These are phyloP conservation scores for Tromatobia lineatoria DNA, from an alignment of 2,888 invertebrate species.

Conservation along the genomic window DNA sequence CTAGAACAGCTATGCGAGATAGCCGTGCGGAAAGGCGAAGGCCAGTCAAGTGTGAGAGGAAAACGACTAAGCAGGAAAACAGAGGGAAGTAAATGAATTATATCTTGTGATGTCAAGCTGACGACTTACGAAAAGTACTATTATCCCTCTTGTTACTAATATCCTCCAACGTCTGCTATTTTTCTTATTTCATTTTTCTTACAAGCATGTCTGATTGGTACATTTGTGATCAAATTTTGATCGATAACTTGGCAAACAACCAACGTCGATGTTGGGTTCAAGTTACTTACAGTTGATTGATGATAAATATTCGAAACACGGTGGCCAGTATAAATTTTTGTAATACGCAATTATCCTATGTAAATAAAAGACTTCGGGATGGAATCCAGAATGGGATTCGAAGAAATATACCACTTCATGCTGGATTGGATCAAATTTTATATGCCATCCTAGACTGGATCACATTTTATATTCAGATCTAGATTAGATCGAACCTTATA, in stretches of 20 bases:
- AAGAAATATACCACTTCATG: too few species aligned
- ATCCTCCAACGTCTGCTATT: not conserved
- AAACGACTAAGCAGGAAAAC: conserved; percentile 1
- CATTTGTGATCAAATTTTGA: not conserved
- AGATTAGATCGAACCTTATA: too few species aligned
- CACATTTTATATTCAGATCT: too few species aligned
- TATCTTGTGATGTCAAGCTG: conserved; percentile 4
- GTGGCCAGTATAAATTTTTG: too few species aligned
- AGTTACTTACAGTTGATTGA: too few species aligned
- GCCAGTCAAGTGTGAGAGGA: conserved; percentile 4
- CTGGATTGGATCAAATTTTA: too few species aligned
- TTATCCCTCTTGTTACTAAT: not conserved
- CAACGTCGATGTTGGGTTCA: too few species aligned
- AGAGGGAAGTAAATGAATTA: conserved; percentile 33
- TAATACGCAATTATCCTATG: too few species aligned
- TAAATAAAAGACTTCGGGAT: too few species aligned
- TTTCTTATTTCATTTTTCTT: not conserved
- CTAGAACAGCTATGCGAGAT: conserved; percentile 38
- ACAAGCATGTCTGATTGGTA: not conserved
- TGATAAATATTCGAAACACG: too few species aligned
- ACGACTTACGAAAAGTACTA: not conserved
- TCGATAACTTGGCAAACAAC: not conserved
- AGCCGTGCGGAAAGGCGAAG: conserved; percentile 49
- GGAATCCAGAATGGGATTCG: too few species aligned
- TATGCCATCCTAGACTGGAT: too few species aligned